phyloP scores from a whole-genome alignment of 2,888 invertebrate species.

The Ormyrus rosae region DNA sequence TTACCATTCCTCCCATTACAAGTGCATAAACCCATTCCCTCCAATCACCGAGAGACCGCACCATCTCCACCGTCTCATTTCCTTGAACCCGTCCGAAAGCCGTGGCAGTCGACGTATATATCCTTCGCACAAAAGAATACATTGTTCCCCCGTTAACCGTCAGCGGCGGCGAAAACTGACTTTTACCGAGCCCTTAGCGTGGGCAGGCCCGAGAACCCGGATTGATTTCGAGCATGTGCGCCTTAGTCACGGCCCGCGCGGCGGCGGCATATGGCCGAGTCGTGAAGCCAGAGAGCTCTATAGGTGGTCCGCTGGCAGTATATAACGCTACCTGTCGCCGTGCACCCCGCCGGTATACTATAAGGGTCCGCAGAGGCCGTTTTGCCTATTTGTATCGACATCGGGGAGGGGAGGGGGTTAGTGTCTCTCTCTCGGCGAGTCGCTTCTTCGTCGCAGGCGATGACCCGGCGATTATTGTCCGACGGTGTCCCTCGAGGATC shows the following conservation, averaged over 20 bases:
- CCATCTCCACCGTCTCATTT: too few relatives aligned
- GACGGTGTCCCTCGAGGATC: conserved; percentile 31
- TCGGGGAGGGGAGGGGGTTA: conserved; percentile 60
- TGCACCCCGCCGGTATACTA: conserved; percentile 63
- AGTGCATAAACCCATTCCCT: too few relatives aligned
- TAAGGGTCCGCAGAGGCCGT: conserved; percentile 56
- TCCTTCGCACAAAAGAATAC: too few relatives aligned
- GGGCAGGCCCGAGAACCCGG: conserved; percentile 21
- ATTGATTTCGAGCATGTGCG: conserved; percentile 71
- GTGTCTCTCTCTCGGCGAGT: conserved; percentile 5
- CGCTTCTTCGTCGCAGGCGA: conserved; percentile 47
- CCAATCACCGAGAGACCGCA: too few relatives aligned
- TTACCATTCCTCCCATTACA: too few relatives aligned
- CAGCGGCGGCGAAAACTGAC: not conserved
- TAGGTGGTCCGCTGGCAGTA: conserved; percentile 74
- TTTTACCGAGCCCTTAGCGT: conserved; percentile 2
- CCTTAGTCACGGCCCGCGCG: conserved; percentile 72
- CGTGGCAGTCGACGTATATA: too few relatives aligned
- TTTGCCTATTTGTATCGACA: conserved; percentile 70
- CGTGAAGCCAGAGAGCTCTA: conserved; percentile 71
- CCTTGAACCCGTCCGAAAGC: too few relatives aligned
- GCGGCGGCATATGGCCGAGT: conserved; percentile 75
- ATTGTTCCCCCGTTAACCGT: too few relatives aligned
- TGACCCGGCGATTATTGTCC: conserved; percentile 61
- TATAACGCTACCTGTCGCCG: conserved; percentile 74